Conservation (phyloP, 2,888 invertebrate species). For the Amphiduros pacificus region DNA sequence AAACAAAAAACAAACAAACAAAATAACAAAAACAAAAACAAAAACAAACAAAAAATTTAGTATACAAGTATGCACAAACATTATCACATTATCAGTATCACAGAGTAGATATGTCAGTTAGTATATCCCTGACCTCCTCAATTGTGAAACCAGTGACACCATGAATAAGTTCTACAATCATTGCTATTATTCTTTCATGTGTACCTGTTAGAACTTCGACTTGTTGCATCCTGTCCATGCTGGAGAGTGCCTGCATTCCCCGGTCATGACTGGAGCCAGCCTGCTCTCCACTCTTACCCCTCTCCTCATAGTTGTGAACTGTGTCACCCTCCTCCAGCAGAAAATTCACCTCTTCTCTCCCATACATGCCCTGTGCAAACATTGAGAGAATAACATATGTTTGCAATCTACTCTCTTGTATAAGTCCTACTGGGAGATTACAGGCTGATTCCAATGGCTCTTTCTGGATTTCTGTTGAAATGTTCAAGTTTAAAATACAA, state of each 20-base stretch:
- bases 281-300: slow-evolving; percentile 64
- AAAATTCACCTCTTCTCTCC: slow-evolving; percentile 71
- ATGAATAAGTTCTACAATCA: too few species aligned
- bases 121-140: neutral
- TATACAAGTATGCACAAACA: too few species aligned
- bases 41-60: too few species aligned
- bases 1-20: too few species aligned
- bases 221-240: slow-evolving; percentile 79
- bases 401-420: neutral
- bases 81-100: too few species aligned
- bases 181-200: neutral
- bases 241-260: slow-evolving; percentile 76
- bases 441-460: neutral
- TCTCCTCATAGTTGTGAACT: slow-evolving; percentile 69
- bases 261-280: slow-evolving; percentile 72
- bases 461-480: too few species aligned
- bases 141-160: neutral
- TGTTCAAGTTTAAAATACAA: neutral
- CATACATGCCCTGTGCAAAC: slow-evolving; percentile 68
- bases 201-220: slow-evolving; percentile 72
- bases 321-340: slow-evolving; percentile 81
- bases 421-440: neutral
- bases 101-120: too few species aligned
- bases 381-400: neutral
- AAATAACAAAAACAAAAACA: too few species aligned